Evolutionary conservation across 2,113 vertebrate species (phyloP).

Genomic region (Dipodomys stephensi): DNA sequence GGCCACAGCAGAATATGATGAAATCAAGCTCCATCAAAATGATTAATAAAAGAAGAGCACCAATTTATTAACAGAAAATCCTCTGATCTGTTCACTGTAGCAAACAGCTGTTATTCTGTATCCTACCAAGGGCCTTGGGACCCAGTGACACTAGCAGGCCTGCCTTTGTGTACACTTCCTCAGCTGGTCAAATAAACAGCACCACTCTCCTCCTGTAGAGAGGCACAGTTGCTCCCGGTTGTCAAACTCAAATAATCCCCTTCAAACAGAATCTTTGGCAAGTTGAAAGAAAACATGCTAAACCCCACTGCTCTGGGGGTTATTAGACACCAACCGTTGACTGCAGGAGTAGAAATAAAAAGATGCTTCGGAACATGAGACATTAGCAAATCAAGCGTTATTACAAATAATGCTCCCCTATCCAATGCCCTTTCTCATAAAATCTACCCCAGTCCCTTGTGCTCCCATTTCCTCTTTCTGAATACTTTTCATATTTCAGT

Average conservation of each 20-base stretch:
- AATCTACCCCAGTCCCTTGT: not conserved
- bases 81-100: slow-evolving; percentile 72
- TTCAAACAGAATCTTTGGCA: slow-evolving; percentile 80
- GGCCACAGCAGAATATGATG: not conserved
- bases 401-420: not conserved
- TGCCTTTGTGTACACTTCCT: slow-evolving; percentile 71
- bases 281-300: slow-evolving; percentile 72
- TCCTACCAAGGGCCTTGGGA: slow-evolving; percentile 67
- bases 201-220: slow-evolving; percentile 65
- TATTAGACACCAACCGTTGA: not conserved
- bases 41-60: slow-evolving; percentile 72
- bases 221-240: slow-evolving; percentile 62
- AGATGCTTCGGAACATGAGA: slow-evolving; percentile 53
- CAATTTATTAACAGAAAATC: slow-evolving; percentile 77
- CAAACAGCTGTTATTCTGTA: slow-evolving; percentile 79
- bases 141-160: slow-evolving; percentile 49
- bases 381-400: slow-evolving; percentile 49
- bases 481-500: not conserved
- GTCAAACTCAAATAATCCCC: slow-evolving; percentile 76
- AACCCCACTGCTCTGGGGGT: slow-evolving; percentile 22
- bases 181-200: slow-evolving; percentile 81
- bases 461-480: not conserved
- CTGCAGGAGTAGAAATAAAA: slow-evolving; percentile 23
- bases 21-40: slow-evolving; percentile 52
- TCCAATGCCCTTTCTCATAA: not conserved